These are phyloP conservation scores for Arvicanthis niloticus DNA, from an alignment of 2,113 vertebrate genomes.

Conservation along the genomic window DNA sequence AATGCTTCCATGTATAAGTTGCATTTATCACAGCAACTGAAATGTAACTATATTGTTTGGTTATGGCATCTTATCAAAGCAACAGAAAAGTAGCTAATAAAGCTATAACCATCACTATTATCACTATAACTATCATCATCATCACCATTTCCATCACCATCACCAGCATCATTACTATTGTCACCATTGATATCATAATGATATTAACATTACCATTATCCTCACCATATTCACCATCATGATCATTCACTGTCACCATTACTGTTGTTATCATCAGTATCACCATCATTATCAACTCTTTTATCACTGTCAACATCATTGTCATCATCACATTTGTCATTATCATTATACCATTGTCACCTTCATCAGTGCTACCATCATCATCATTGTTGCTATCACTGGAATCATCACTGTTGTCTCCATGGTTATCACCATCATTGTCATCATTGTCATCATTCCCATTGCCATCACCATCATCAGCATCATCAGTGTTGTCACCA, in stretches of 20 bases:
- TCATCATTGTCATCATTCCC: not conserved
- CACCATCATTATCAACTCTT: not conserved
- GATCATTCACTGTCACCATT: not conserved
- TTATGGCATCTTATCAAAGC: not conserved
- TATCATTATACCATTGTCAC: not conserved
- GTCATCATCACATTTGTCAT: not conserved
- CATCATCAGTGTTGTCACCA: not conserved
- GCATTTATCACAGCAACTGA: not conserved
- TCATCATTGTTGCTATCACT: not conserved
- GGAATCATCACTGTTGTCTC: not conserved
- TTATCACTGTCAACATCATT: not conserved
- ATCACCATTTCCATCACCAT: not conserved
- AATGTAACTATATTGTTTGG: not conserved
- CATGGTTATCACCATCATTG: no score
- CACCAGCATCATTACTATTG: not conserved
- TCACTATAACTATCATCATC: not conserved
- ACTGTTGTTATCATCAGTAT: not conserved
- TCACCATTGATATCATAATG: not conserved
- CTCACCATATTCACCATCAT: not conserved
- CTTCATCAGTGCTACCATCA: not conserved
- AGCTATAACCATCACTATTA: not conserved
- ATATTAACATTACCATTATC: not conserved
- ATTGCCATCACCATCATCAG: not conserved
- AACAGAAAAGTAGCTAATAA: not conserved
- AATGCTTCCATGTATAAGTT: not conserved